A percentile compares a stretch with the other conserved stretches of the same genome.
Conservation (phyloP, 53 echinoderm and acorn worm species). For the Luidia sarsii region DNA sequence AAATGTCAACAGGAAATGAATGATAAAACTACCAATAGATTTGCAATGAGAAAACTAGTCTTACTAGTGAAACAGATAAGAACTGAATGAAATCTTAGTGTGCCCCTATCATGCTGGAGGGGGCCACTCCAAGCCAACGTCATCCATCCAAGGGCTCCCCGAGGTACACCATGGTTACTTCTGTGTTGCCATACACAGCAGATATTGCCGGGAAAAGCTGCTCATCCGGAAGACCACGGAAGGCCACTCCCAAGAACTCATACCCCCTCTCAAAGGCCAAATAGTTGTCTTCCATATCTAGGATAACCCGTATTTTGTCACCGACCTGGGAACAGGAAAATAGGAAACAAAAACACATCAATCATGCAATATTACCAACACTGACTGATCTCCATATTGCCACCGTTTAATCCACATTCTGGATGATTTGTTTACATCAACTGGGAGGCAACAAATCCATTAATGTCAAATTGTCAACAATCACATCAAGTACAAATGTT, state of each 20-base stretch:
- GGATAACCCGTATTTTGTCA: slow-evolving; percentile 97
- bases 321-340: slow-evolving; percentile 71
- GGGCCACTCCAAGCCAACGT: slow-evolving; percentile 40
- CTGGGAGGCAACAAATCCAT: too few relatives aligned
- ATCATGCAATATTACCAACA: too few relatives aligned
- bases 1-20: too few relatives aligned
- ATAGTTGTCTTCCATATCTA: slow-evolving; percentile 99
- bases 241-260: slow-evolving; percentile 96
- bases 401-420: too few relatives aligned
- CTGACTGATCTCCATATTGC: too few relatives aligned
- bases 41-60: too few relatives aligned
- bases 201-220: slow-evolving; percentile 97
- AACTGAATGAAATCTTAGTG: background rate
- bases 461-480: background rate
- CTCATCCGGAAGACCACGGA: slow-evolving; percentile 96
- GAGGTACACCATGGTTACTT: slow-evolving; percentile 99
- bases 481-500: too few relatives aligned
- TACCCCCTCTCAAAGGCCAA: slow-evolving; percentile 96
- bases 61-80: too few relatives aligned
- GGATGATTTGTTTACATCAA: too few relatives aligned
- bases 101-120: background rate
- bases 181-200: slow-evolving; percentile 98
- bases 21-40: too few relatives aligned
- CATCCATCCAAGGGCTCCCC: slow-evolving; percentile 97
- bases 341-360: background rate